phyloP scores from a whole-genome alignment of 2,888 invertebrate species.

The Cerceris ruficornis region DNA sequence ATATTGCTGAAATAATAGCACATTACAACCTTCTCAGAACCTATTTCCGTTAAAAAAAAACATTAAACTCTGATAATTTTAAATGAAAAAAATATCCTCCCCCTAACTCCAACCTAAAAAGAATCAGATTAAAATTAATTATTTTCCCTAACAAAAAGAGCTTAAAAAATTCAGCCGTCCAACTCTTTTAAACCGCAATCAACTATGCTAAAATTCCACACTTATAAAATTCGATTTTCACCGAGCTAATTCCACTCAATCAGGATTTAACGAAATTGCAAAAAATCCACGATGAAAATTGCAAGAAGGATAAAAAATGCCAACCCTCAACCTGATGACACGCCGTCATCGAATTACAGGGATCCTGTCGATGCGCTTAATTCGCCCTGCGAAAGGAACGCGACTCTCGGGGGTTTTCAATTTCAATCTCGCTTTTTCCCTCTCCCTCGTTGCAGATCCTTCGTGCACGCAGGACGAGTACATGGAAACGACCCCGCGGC shows the following conservation, averaged over 20 bases:
- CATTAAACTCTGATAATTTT: no score
- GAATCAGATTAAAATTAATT: no score
- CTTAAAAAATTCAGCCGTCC: no score
- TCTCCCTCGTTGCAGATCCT: slow-evolving; percentile 25
- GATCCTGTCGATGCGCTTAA: slow-evolving; percentile 49
- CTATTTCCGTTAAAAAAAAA: no score
- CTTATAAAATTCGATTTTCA: no score
- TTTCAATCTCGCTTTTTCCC: slow-evolving; percentile 33
- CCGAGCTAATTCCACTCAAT: neutral
- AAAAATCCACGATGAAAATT: no score
- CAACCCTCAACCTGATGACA: neutral
- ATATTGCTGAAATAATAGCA: neutral
- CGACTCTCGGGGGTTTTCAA: slow-evolving; percentile 39
- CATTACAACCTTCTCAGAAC: no score
- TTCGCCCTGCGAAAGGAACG: slow-evolving; percentile 33
- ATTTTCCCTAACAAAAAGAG: no score
- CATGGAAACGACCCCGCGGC: slow-evolving; percentile 5
- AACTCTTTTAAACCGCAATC: no score
- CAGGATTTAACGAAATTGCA: neutral
- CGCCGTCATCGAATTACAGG: slow-evolving; percentile 43
- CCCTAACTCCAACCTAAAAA: no score
- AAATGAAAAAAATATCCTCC: no score
- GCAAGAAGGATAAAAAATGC: neutral
- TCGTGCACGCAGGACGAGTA: slow-evolving; percentile 4
- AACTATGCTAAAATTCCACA: no score